Evolutionary conservation across 2,888 invertebrate species (phyloP).

Genomic region (Corbicula japonica): DNA sequence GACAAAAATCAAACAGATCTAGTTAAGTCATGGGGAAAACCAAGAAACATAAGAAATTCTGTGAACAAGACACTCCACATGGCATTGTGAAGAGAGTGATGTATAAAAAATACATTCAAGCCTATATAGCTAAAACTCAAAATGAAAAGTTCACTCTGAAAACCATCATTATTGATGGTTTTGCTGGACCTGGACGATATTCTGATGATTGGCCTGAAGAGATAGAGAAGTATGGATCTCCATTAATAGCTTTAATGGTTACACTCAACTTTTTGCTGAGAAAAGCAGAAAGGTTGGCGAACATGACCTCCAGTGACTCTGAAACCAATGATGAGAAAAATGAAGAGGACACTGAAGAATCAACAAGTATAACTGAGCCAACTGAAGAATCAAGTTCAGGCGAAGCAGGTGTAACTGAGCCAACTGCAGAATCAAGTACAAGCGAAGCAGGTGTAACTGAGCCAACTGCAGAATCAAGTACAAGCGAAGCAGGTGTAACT

Average conservation of each 20-base stretch:
- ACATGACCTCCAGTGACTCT: not conserved
- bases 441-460: too few relatives aligned
- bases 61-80: slow-evolving; percentile 7
- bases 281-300: not conserved
- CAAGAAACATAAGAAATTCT: too few relatives aligned
- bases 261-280: not conserved
- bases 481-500: too few relatives aligned
- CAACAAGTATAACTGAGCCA: not conserved
- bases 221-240: slow-evolving; percentile 36
- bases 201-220: slow-evolving; percentile 22
- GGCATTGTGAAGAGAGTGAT: slow-evolving; percentile 25
- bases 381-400: not conserved
- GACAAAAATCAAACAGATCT: too few relatives aligned
- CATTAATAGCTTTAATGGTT: slow-evolving; percentile 32
- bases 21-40: too few relatives aligned
- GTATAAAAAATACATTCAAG: slow-evolving; percentile 36
- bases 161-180: slow-evolving; percentile 17
- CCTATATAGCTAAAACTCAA: slow-evolving; percentile 21
- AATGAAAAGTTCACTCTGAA: not conserved
- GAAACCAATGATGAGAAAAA: not conserved
- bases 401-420: too few relatives aligned
- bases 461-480: too few relatives aligned
- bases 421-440: too few relatives aligned
- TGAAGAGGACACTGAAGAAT: not conserved
- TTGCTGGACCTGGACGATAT: slow-evolving; percentile 30